Evolutionary conservation across 2,888 invertebrate species (phyloP).

Genomic region (Willowsia nigromaculata): DNA sequence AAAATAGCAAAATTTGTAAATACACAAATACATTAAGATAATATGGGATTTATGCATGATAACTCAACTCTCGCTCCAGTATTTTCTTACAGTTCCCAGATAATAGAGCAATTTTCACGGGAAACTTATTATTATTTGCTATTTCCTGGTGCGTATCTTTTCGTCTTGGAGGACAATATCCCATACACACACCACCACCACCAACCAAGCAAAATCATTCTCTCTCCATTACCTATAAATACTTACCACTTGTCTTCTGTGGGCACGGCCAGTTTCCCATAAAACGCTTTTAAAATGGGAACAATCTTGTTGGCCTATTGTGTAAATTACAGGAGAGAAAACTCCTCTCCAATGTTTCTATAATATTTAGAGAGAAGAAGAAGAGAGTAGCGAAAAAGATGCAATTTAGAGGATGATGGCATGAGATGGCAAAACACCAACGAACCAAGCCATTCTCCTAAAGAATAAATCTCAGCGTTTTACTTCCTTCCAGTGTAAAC

Average conservation of each 20-base stretch:
- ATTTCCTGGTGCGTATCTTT: not conserved
- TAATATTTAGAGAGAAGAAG: no score
- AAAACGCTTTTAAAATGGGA: conserved; percentile 29
- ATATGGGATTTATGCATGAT: no score
- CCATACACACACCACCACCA: not conserved
- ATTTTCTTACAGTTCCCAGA: not conserved
- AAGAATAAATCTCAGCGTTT: conserved; percentile 66
- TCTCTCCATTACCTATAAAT: no score
- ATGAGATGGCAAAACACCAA: not conserved
- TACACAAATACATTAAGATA: no score
- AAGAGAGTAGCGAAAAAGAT: no score
- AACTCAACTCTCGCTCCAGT: not conserved
- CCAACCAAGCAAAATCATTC: not conserved
- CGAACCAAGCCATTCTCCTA: not conserved
- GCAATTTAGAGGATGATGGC: not conserved
- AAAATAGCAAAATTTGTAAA: no score
- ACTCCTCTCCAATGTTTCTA: no score
- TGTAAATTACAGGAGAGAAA: conserved; percentile 1
- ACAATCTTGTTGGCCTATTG: conserved; percentile 23
- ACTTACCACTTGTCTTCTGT: not conserved
- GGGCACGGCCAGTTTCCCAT: not conserved
- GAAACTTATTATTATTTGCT: not conserved
- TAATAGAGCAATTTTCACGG: not conserved
- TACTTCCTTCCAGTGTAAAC: not conserved
- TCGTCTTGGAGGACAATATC: not conserved